A percentile compares a stretch with the other conserved stretches of the same genome.
These are phyloP conservation scores for Fragariocoptes setiger DNA, from an alignment of 1,140 invertebrate species.

Conservation along the genomic window DNA sequence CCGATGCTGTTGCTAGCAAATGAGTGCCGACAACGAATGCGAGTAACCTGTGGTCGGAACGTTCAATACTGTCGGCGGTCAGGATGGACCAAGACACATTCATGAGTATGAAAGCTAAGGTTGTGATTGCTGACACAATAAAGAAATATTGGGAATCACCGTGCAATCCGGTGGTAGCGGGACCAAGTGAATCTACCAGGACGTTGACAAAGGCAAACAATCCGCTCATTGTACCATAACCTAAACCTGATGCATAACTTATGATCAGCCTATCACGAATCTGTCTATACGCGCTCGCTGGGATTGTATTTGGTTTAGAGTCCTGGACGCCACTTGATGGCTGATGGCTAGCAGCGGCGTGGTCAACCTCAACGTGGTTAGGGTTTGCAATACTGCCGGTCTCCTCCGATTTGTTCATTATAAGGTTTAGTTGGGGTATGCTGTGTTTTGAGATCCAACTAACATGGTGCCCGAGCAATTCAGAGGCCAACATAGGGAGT, in stretches of 20 bases:
- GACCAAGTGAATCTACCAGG: conserved; percentile 62
- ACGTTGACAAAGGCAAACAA: conserved; percentile 76
- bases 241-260: conserved; percentile 40
- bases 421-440: no score
- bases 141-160: conserved; percentile 48
- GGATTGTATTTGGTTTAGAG: neutral
- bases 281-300: neutral
- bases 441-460: no score
- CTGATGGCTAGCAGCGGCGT: no score
- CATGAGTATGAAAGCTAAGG: conserved; percentile 55
- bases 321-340: neutral
- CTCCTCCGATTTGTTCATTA: neutral
- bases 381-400: neutral
- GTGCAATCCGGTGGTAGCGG: conserved; percentile 61
- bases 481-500: no score
- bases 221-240: conserved; percentile 78
- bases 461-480: no score
- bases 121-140: conserved; percentile 38
- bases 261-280: neutral
- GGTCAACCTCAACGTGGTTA: no score
- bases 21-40: neutral
- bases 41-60: neutral
- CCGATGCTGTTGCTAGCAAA: neutral
- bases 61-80: neutral
- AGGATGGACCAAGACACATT: conserved; percentile 49